These are phyloP conservation scores for Apodemia duryi DNA, from an alignment of 2,888 invertebrate genomes.

Conservation along the genomic window DNA sequence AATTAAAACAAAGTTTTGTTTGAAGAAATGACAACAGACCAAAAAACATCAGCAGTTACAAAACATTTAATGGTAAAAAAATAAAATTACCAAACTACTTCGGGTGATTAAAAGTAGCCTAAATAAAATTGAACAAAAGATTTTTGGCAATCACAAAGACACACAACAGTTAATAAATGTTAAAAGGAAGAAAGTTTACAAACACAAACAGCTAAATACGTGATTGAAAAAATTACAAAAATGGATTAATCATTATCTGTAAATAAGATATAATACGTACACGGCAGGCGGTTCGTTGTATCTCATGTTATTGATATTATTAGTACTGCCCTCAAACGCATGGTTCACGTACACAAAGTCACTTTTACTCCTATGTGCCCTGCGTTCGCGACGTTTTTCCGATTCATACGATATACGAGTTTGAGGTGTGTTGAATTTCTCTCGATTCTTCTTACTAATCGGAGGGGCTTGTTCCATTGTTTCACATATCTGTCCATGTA, in stretches of 20 bases:
- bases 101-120: too few species aligned
- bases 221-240: background rate
- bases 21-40: too few species aligned
- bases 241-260: slow-evolving; percentile 1
- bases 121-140: too few species aligned
- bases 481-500: background rate
- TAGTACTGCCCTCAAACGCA: slow-evolving; percentile 54
- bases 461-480: slow-evolving; percentile 15
- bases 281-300: slow-evolving; percentile 42
- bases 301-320: slow-evolving; percentile 39
- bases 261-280: slow-evolving; percentile 33
- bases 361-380: slow-evolving; percentile 11
- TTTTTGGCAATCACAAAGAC: too few species aligned
- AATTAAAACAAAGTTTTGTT: too few species aligned
- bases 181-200: too few species aligned
- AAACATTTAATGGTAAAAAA: too few species aligned
- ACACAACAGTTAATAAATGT: too few species aligned
- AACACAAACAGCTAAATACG: too few species aligned
- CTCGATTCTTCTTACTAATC: background rate
- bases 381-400: background rate
- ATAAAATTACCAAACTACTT: too few species aligned
- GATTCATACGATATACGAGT: background rate
- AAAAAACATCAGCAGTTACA: too few species aligned
- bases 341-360: slow-evolving; percentile 59
- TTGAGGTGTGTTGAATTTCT: background rate